phyloP scores from a whole-genome alignment of 2,797 vertebrate genomes.

The Peromyscus melanophrys region DNA sequence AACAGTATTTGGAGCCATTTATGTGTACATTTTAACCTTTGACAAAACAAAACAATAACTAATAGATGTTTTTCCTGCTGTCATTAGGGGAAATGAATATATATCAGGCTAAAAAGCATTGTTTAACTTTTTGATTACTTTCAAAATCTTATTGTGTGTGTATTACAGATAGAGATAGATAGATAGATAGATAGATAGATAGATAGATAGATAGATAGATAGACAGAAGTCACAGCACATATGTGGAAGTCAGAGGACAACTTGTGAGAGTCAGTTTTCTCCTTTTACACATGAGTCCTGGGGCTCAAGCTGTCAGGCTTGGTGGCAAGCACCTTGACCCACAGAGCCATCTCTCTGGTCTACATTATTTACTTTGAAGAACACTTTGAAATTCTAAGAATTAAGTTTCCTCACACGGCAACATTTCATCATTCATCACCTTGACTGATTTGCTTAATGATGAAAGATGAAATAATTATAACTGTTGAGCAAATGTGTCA shows the following conservation, averaged over 20 bases:
- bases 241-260: background rate
- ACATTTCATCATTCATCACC: background rate
- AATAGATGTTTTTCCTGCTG: background rate
- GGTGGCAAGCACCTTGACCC: background rate
- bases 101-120: background rate
- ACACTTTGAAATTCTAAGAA: background rate
- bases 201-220: background rate
- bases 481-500: background rate
- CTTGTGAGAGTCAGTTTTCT: background rate
- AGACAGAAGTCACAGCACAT: background rate
- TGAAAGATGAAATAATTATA: background rate
- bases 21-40: background rate
- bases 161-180: background rate
- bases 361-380: background rate
- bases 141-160: background rate
- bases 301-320: background rate
- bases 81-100: background rate
- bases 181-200: background rate
- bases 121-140: background rate
- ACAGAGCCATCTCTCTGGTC: background rate
- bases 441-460: background rate
- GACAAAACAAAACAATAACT: conserved; percentile 15
- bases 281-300: background rate
- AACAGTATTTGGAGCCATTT: background rate
- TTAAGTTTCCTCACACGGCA: background rate